These are phyloP conservation scores for Pristionchus arcanus DNA, from an alignment of 2,888 invertebrate genomes.

Conservation along the genomic window DNA sequence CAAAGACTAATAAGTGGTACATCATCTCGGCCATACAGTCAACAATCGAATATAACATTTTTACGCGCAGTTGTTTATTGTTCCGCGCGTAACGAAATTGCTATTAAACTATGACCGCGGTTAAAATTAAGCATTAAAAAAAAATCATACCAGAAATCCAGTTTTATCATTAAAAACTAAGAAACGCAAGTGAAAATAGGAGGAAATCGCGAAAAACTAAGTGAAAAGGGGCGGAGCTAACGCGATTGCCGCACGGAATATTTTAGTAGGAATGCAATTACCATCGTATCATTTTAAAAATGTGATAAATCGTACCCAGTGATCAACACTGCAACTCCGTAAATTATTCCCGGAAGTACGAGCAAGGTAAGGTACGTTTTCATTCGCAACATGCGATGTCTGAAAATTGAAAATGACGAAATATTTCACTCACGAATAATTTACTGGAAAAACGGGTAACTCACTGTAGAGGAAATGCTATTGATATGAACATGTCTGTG, in stretches of 20 bases:
- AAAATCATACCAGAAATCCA: too few relatives aligned
- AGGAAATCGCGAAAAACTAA: too few relatives aligned
- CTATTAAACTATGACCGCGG: too few relatives aligned
- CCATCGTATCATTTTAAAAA: too few relatives aligned
- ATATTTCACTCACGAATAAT: neutral
- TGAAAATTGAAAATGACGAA: neutral
- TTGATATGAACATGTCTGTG: conserved; percentile 25
- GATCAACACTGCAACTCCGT: neutral
- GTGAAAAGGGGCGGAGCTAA: too few relatives aligned
- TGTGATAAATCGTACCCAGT: neutral
- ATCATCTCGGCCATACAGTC: neutral
- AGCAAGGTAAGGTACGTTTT: neutral
- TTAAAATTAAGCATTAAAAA: too few relatives aligned
- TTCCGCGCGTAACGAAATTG: too few relatives aligned
- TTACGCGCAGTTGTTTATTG: too few relatives aligned
- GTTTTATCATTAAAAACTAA: too few relatives aligned
- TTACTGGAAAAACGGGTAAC: neutral
- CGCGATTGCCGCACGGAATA: too few relatives aligned
- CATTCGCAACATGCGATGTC: neutral
- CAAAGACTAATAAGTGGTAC: neutral
- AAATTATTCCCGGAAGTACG: neutral
- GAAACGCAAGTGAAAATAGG: too few relatives aligned
- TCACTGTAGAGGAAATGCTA: conserved; percentile 32
- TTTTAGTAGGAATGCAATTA: too few relatives aligned
- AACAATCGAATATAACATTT: neutral